phyloP scores from a whole-genome alignment of 2,888 invertebrate species.

The Pseudococcus viburni region DNA sequence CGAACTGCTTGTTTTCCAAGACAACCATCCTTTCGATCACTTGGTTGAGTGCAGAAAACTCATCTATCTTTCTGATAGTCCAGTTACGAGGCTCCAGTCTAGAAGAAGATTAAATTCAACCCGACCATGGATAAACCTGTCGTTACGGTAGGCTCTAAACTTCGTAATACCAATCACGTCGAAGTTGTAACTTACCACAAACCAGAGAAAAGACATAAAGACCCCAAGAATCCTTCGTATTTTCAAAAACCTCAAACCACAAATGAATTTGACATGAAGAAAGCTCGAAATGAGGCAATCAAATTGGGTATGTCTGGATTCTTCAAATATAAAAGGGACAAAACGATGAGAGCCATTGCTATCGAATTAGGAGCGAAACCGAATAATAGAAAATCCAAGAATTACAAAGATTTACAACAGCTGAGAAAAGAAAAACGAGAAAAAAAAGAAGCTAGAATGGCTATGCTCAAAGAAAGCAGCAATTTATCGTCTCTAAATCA shows the following conservation, averaged over 20 bases:
- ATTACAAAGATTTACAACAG: constrained; percentile 63
- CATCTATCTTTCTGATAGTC: too few species aligned
- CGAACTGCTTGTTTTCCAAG: too few species aligned
- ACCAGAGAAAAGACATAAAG: neutral
- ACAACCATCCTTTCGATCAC: too few species aligned
- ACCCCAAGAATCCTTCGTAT: neutral
- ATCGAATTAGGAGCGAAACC: constrained; percentile 65
- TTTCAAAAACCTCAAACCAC: neutral
- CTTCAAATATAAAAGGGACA: constrained; percentile 46
- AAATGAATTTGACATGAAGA: constrained; percentile 60
- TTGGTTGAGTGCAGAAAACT: too few species aligned
- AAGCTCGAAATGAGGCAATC: constrained; percentile 59
- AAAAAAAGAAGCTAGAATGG: constrained; percentile 6
- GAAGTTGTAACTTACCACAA: constrained; percentile 25
- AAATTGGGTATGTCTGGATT: constrained; percentile 59
- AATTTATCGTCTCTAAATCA: constrained; percentile 57
- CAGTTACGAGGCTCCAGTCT: too few species aligned
- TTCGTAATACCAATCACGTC: neutral
- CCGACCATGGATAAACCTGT: neutral
- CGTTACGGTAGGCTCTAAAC: neutral
- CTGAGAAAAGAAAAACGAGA: constrained; percentile 38
- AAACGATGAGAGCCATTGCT: constrained; percentile 40
- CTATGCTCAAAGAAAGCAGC: constrained; percentile 56
- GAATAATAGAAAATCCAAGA: constrained; percentile 35
- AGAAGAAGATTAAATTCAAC: neutral